These are phyloP conservation scores for Perca fluviatilis DNA, from an alignment of 2,113 vertebrate species.

Conservation along the genomic window DNA sequence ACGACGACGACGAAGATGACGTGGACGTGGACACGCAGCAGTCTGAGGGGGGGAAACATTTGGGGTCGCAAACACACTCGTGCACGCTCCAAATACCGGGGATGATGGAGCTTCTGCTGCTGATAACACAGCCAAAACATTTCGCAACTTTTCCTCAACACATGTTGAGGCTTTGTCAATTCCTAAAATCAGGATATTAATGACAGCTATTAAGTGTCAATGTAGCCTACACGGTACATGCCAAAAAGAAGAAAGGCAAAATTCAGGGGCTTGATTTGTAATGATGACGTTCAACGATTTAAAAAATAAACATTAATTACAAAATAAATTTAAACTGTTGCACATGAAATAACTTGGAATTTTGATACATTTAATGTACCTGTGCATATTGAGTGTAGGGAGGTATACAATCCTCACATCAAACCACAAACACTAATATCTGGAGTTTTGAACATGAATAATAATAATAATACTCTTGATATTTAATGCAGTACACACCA, in stretches of 20 bases:
- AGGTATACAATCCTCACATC: background rate
- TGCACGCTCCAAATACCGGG: conserved; percentile 3
- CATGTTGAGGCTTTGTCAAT: background rate
- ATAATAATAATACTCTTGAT: background rate
- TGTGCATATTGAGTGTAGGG: background rate
- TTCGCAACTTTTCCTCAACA: too few relatives aligned
- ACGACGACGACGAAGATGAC: conserved; percentile 26
- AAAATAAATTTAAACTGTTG: background rate
- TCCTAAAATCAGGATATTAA: background rate
- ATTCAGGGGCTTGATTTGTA: background rate
- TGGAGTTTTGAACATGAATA: conserved; percentile 9
- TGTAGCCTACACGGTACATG: background rate
- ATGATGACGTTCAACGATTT: background rate
- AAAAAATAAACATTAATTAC: too few relatives aligned
- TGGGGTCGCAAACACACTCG: conserved; percentile 20
- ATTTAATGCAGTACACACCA: background rate
- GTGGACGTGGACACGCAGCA: conserved; percentile 58
- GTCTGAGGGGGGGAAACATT: conserved; percentile 29
- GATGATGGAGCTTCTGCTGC: conserved; percentile 3
- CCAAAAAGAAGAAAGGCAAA: background rate
- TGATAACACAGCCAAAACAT: background rate
- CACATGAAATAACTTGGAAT: background rate
- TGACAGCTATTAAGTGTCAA: background rate
- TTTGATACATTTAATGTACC: background rate
- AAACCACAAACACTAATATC: background rate